Conservation (phyloP, 2,797 vertebrate species). For the Chloroceryle amazona region DNA sequence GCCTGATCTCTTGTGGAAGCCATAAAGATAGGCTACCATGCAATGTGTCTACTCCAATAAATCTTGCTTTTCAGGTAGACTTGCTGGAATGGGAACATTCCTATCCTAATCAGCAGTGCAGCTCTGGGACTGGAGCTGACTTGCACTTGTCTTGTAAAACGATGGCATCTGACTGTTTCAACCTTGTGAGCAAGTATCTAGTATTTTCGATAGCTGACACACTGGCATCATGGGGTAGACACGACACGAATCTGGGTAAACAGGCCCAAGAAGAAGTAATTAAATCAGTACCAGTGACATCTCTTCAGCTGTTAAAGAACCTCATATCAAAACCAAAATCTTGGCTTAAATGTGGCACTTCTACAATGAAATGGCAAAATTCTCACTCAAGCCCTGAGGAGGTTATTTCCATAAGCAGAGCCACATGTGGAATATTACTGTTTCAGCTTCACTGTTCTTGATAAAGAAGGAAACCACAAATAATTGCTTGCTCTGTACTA, state of each 20-base stretch:
- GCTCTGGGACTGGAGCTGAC: background rate
- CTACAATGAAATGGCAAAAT: background rate
- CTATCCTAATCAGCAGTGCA: background rate
- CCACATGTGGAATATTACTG: background rate
- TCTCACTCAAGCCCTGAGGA: background rate
- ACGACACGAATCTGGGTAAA: background rate
- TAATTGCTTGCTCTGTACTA: background rate
- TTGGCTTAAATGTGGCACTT: background rate
- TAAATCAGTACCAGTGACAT: background rate
- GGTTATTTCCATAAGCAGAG: background rate
- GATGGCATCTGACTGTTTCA: background rate
- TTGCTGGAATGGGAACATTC: background rate
- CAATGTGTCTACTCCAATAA: background rate
- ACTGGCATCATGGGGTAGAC: background rate
- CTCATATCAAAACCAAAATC: background rate
- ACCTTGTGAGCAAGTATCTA: background rate
- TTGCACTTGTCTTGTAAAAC: background rate
- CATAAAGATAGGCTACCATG: background rate
- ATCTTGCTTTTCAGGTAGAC: background rate
- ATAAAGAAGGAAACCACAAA: constrained; percentile 4
- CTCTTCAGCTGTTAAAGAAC: background rate
- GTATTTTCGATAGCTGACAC: background rate
- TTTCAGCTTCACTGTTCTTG: background rate
- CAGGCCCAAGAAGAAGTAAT: background rate
- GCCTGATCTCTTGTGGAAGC: background rate